Conservation (phyloP, 2,797 vertebrate genomes). For the Danio kyathit region DNA sequence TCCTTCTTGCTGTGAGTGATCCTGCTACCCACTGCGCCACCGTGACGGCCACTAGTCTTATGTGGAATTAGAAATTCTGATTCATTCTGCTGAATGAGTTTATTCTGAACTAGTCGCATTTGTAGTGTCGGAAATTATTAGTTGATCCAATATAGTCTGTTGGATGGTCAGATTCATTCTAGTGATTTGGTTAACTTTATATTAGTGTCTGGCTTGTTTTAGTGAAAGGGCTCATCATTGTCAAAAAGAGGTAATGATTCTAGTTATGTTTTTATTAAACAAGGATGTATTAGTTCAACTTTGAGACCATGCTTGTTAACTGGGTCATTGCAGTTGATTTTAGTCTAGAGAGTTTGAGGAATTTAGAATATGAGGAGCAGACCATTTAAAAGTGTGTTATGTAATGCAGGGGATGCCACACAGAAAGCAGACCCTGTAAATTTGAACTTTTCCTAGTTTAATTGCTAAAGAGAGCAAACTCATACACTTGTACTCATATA, state of each 20-base stretch:
- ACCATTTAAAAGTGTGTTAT: slow-evolving; percentile 12
- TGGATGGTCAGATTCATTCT: background rate
- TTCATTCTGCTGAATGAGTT: background rate
- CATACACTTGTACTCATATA: slow-evolving; percentile 4
- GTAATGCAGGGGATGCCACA: background rate
- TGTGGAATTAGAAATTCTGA: no score
- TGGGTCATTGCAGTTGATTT: background rate
- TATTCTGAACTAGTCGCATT: background rate
- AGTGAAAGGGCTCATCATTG: no score
- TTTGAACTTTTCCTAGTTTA: background rate
- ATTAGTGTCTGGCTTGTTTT: no score
- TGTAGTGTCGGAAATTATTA: background rate
- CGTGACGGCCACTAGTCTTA: no score
- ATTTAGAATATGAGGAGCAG: background rate
- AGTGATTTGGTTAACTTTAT: background rate
- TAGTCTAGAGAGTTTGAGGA: background rate
- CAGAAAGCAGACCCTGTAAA: background rate
- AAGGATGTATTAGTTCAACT: background rate
- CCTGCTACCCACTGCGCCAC: no score
- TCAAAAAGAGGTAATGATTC: no score
- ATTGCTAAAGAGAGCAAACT: slow-evolving; percentile 13
- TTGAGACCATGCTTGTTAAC: background rate
- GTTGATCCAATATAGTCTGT: no score
- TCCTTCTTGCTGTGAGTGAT: no score
- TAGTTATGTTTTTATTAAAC: background rate